Evolutionary conservation across 2,888 invertebrate species (phyloP), one percentile per base, ranked within the genome.

Genomic region (Heliothis peltigera): DNA sequence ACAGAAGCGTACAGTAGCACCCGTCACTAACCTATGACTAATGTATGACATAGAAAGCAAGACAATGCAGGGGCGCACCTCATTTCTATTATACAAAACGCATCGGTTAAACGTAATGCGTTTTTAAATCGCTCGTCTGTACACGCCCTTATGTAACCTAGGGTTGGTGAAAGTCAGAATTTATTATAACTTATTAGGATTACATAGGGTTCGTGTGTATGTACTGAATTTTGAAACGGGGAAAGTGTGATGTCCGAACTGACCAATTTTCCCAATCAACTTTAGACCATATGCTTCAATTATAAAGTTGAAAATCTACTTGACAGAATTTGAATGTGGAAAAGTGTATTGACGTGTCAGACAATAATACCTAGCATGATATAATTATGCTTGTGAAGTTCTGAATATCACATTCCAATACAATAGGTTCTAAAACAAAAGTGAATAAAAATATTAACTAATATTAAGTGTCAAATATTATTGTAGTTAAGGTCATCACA

Each of bases 11-110:
- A 18, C 75, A 52, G 64, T 73, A 73, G 67, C 57, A 3, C 28
- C 35, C 49, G 22, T 52, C 74, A 73, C 48, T 64, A 52, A 53
- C 5, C 66, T 68, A 67, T 79, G 81, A 81, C 74, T 79, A 81
- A 76, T 76, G n/a, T n/a, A n/a, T n/a, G 46, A 6, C 54, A 77
- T 73, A 75, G 80, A 81, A 81, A 81, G 74, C 53, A 12, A 70
- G 46, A 83, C 84, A 83, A 83, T 82, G 65, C 70, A 70, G 75
- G 83, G 83, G 83, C 65, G 83, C 66, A 84, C 60, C 77, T 64
- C 66, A 71, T 70, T 73, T 77, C 70, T 77, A 72, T 74, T 81
- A 83, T 59, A 69, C 72, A 32, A 48, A 69, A 81, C 66, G 79
- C 79, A 80, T 74, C 69, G 70, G 56, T 19, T 57, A 56, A 58